Evolutionary conservation across 1,140 invertebrate species (phyloP).

Genomic region (Drosophila grimshawi): DNA sequence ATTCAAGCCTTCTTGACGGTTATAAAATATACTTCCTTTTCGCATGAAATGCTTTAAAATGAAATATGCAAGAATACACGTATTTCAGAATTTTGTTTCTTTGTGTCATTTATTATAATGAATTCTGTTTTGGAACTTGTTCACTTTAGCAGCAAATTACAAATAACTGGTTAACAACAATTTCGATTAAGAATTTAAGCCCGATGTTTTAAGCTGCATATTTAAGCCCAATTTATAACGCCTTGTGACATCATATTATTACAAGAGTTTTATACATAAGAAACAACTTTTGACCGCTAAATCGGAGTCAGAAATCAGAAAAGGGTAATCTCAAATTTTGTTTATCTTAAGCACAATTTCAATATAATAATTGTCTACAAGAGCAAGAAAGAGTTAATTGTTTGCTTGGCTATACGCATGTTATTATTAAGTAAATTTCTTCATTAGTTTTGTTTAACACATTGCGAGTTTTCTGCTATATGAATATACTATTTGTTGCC

Average conservation of each 20-base stretch:
- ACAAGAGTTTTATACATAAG: too few species aligned
- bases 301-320: too few species aligned
- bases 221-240: too few species aligned
- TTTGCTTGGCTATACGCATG: background rate
- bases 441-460: conserved; percentile 49
- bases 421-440: conserved; percentile 17
- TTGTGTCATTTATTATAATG: background rate
- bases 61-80: background rate
- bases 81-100: background rate
- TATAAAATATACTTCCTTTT: background rate
- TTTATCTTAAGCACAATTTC: background rate
- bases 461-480: background rate
- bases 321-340: background rate
- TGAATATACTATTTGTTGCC: background rate
- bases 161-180: background rate
- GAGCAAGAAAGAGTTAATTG: background rate
- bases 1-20: background rate
- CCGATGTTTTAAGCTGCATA: too few species aligned
- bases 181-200: background rate
- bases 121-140: background rate
- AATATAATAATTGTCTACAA: background rate
- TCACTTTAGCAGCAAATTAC: background rate
- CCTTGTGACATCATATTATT: too few species aligned
- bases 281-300: too few species aligned
- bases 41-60: background rate